Evolutionary conservation across 2,888 invertebrate species (phyloP), one percentile per base, ranked within the genome.

Genomic region (Acanthoscelides obtectus): DNA sequence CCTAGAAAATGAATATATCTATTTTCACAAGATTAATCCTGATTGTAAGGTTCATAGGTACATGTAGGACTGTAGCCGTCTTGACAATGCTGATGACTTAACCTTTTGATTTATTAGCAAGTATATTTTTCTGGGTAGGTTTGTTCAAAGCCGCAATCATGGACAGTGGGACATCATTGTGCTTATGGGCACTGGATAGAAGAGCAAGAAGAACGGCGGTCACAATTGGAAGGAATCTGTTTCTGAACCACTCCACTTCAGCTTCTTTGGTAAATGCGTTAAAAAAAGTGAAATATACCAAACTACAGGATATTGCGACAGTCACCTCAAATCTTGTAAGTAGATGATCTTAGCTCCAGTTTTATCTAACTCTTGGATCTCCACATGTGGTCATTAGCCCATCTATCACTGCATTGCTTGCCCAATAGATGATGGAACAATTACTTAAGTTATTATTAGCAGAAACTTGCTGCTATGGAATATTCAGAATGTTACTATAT

Each of bases 121-220:
- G n/a, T n/a, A n/a, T n/a, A n/a, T 5, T 25, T 6, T 12, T 45
- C 45, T 45, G 12, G 72, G 22, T 69, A 79, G 81, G 78, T 64
- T 72, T 81, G 68, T 81, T 78, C 68, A 72, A 77, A 2, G 71
- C 73, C 27, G 81, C 78, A 25, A 81, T 81, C 21, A 70, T 81
- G 75, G 71, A 79, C 69, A 80, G 80, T 71, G 81, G 81, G 2
- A 72, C 75, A 1, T 77, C 77, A 17, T 69, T 81, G 22, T 76
- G 77, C 69, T 71, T 78, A 20, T 81, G 81, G 81, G 72, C 74
- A 5, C 72, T 78, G 5, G 75, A 74, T 22, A 75, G 79, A 69
- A 71, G 73, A 20, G 77, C 78, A 8, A 69, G 70, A n/a, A 63
- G 70, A 69, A 74, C 73, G 20, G 77, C 77, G 12, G 64, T 70